A percentile compares a stretch with the other conserved stretches of the same genome.
These are phyloP conservation scores for Rhagoletis pomonella DNA, from an alignment of 1,140 invertebrate genomes.

Conservation along the genomic window DNA sequence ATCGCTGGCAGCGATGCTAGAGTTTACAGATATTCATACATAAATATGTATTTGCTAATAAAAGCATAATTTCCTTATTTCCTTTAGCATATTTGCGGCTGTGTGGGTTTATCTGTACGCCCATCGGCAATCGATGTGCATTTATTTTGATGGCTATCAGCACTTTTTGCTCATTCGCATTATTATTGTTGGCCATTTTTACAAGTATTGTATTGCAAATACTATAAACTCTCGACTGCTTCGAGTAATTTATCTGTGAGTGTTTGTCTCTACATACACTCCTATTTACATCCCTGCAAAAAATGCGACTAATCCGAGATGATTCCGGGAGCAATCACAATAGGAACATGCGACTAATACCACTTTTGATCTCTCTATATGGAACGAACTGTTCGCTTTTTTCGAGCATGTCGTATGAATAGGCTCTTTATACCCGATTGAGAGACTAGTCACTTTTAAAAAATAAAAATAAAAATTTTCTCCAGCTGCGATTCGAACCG, in stretches of 20 bases:
- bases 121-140: conserved; percentile 14
- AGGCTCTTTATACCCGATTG: no score
- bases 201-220: not conserved
- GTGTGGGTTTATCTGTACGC: not conserved
- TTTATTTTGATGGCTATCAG: conserved; percentile 43
- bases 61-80: not conserved
- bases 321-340: no score
- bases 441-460: no score
- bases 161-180: not conserved
- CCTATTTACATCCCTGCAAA: not conserved
- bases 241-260: not conserved
- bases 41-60: not conserved
- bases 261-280: not conserved
- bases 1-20: not conserved
- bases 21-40: not conserved
- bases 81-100: not conserved
- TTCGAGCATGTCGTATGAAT: no score
- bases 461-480: no score
- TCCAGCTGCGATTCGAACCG: no score
- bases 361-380: no score
- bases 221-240: conserved; percentile 3
- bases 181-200: conserved; percentile 1
- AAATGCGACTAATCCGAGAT: not conserved
- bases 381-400: no score
- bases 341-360: no score